Evolutionary conservation across 2,113 vertebrate genomes (phyloP).

Genomic region (Alligator sinensis): DNA sequence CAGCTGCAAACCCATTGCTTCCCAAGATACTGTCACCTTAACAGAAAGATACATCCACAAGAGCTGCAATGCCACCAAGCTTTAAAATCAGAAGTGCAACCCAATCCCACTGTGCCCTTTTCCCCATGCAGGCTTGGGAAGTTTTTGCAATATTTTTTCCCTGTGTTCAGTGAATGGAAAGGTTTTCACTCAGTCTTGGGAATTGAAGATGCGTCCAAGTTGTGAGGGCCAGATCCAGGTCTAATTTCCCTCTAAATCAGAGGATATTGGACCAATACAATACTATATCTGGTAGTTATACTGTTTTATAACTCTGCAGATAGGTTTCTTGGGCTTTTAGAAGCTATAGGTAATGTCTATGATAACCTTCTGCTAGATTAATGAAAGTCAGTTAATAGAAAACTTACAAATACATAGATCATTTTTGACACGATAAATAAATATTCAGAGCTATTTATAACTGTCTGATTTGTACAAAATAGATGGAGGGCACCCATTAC

Average conservation of each 20-base stretch:
- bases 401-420: neutral
- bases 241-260: neutral
- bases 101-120: too few relatives aligned
- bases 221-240: neutral
- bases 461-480: neutral
- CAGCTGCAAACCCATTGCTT: too few relatives aligned
- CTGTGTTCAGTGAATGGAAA: too few relatives aligned
- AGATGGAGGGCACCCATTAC: neutral
- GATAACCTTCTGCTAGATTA: neutral
- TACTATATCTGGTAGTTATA: neutral
- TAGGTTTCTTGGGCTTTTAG: neutral
- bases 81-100: too few relatives aligned
- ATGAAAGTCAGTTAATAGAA: neutral
- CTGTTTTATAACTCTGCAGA: rapidly evolving
- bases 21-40: too few relatives aligned
- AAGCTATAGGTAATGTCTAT: neutral
- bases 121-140: too few relatives aligned
- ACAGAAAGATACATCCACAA: too few relatives aligned
- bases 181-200: neutral
- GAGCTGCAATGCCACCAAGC: too few relatives aligned
- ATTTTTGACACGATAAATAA: neutral
- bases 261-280: neutral
- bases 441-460: neutral
- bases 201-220: neutral
- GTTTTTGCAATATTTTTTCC: too few relatives aligned